Evolutionary conservation across 2,888 invertebrate species (phyloP), one percentile per base, ranked within the genome.

Genomic region (Phorcus lineatus): DNA sequence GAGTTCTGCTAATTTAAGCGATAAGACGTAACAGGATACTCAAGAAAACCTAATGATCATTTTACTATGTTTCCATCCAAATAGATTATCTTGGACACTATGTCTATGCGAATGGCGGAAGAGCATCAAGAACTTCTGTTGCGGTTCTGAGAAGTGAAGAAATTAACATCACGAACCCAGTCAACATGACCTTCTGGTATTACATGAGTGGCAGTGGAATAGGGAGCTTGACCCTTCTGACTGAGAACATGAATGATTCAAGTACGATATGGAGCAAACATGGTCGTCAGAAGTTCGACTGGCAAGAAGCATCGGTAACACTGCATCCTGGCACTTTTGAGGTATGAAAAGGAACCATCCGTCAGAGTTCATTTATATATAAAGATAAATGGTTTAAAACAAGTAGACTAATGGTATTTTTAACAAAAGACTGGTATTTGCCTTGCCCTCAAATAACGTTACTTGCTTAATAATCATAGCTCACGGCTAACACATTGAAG

Each of bases 181-280:
- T 36, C n/a, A 70, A 36, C 40, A 19, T 70, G n/a, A 70, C 70
- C n/a, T 70, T 70, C 36, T 70, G 70, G 70, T 70, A 70, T 19
- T 17, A 70, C n/a, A 70, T 70, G 70, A 31, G 36, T 36, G 70
- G 70, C 7, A 70, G 40, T 31, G 70, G 70, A 6, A 70, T 70
- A 0, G 70, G 70, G 17, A 70, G n/a, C 13, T 9, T 70, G 31
- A 40, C 70, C 3, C 36, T 70, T 16, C 19, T 70, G 4, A 70
- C 40, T 40, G 47, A 47, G 1, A 19, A 36, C 2, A 19, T 17
- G 19, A 31, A 70, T 36, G 40, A 67, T 36, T 28, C 70, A 4
- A 17, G 16, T 22, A 28, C 6, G 3, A 11, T 70, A 19, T 70
- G 70, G 70, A 11, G 13, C 28, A 28, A 36, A 17, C 17, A 19